Conservation (phyloP, 2,797 vertebrate species). For the Peromyscus attwateri region DNA sequence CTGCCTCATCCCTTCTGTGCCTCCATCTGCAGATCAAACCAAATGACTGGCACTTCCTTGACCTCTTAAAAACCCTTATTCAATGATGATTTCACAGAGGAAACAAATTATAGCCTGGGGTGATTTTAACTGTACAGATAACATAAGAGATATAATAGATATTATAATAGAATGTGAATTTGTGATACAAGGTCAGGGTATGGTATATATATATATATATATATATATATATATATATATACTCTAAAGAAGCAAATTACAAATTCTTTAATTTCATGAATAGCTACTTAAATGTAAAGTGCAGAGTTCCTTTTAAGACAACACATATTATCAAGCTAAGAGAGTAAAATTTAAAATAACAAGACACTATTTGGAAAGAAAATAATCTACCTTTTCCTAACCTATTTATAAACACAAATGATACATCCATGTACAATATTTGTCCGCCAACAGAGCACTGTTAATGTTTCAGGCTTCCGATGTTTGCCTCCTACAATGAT, state of each 20-base stretch:
- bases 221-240: background rate
- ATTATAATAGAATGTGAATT: background rate
- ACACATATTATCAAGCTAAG: background rate
- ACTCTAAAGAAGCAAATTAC: background rate
- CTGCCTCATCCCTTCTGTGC: conserved; percentile 55
- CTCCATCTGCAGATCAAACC: conserved; percentile 62
- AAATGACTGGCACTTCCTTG: conserved; percentile 10
- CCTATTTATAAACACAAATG: background rate
- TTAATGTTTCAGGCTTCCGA: background rate
- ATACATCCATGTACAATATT: background rate
- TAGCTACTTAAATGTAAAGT: background rate
- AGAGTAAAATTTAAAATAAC: conserved; percentile 20
- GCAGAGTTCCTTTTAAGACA: background rate
- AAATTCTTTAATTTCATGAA: conserved; percentile 47
- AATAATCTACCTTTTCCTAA: background rate
- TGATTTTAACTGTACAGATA: background rate
- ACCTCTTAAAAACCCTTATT: conserved; percentile 21
- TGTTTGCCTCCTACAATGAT: background rate
- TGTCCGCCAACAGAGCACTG: background rate
- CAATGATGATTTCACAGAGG: background rate
- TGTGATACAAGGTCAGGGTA: background rate
- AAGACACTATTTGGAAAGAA: conserved; percentile 12
- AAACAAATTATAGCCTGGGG: background rate
- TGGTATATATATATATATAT: background rate
- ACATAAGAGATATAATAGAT: background rate